These are phyloP conservation scores for Neodon shergylaensis DNA, from an alignment of 2,113 vertebrate species.

Conservation along the genomic window DNA sequence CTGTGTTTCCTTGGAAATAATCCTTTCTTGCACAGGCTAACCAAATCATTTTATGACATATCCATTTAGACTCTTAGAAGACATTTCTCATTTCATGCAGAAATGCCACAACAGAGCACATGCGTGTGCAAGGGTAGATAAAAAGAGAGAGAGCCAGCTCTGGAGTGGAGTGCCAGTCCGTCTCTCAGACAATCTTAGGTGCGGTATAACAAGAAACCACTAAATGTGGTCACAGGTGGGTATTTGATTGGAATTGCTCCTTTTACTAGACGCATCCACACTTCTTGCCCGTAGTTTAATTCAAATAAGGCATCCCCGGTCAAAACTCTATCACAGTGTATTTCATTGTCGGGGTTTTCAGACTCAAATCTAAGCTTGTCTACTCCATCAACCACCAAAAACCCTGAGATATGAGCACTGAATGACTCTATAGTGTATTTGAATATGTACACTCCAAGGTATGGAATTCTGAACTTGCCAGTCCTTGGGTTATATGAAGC, in stretches of 20 bases:
- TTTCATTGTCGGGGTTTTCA: conserved; percentile 82
- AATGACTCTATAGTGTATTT: conserved; percentile 88
- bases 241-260: conserved; percentile 87
- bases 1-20: neutral
- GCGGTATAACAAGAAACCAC: conserved; percentile 89
- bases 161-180: neutral
- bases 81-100: conserved; percentile 38
- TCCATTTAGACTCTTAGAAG: neutral
- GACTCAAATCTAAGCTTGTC: conserved; percentile 89
- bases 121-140: conserved; percentile 59
- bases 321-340: conserved; percentile 83
- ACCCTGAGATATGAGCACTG: conserved; percentile 86
- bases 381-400: conserved; percentile 87
- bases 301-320: conserved; percentile 89
- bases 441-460: conserved; percentile 89
- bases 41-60: conserved; percentile 48
- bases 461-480: conserved; percentile 88
- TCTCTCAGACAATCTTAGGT: conserved; percentile 79
- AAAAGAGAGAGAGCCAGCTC: neutral
- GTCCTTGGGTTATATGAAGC: conserved; percentile 87
- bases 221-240: conserved; percentile 89
- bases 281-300: conserved; percentile 89
- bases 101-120: conserved; percentile 25
- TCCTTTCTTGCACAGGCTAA: neutral
- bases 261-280: conserved; percentile 87